Percentiles rank a stretch among this genome's conserved stretches.
These are phyloP conservation scores for Rhingia campestris DNA, from an alignment of 2,888 invertebrate species.

Conservation along the genomic window DNA sequence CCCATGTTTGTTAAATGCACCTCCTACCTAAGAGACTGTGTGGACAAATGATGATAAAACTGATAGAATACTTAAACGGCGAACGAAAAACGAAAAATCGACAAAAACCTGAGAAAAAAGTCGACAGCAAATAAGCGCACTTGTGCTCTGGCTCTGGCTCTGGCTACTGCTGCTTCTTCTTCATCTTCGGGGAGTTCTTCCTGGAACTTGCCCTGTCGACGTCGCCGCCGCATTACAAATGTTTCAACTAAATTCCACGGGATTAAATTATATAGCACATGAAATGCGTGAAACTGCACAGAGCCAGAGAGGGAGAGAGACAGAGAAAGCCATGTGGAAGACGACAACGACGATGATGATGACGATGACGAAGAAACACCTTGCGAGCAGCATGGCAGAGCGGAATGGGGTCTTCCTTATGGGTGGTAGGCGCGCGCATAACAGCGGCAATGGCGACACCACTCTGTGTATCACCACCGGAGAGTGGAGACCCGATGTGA, in stretches of 20 bases:
- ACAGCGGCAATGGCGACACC: conserved; percentile 67
- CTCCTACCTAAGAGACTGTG: conserved; percentile 30
- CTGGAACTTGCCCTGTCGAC: conserved; percentile 55
- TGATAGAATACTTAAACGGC: conserved; percentile 70
- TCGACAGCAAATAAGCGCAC: conserved; percentile 50
- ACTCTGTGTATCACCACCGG: conserved; percentile 61
- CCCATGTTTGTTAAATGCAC: conserved; percentile 70
- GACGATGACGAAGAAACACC: conserved; percentile 19
- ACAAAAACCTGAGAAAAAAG: not conserved
- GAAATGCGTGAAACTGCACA: conserved; percentile 57
- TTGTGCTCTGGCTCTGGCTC: conserved; percentile 10
- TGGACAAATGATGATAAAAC: conserved; percentile 72
- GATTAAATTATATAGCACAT: conserved; percentile 69
- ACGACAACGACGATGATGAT: conserved; percentile 3
- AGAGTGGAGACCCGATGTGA: conserved; percentile 51
- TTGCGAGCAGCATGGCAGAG: not conserved
- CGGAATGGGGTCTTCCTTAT: conserved; percentile 42
- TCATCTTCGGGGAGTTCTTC: conserved; percentile 51
- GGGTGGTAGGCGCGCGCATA: conserved; percentile 58
- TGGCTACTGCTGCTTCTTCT: conserved; percentile 29
- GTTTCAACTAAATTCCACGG: conserved; percentile 72
- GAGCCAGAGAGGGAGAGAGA: not conserved
- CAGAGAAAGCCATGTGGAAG: not conserved
- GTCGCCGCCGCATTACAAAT: conserved; percentile 65
- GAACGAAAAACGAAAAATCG: conserved; percentile 16